Conservation (phyloP, 2,797 vertebrate genomes). For the Caiman crocodilus region DNA sequence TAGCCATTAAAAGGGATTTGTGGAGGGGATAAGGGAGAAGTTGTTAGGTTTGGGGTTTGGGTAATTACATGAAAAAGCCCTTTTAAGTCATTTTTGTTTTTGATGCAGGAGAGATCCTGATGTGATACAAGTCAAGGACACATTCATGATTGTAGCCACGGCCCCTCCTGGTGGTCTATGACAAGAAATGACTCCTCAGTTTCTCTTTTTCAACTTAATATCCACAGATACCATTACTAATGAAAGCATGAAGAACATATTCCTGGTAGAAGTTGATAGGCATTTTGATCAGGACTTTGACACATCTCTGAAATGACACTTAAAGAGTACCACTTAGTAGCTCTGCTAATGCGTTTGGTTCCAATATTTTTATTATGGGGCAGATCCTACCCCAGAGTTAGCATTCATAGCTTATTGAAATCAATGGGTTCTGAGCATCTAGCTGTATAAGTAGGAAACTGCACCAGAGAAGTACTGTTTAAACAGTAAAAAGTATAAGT, state of each 20-base stretch:
- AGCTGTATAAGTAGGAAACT: not conserved
- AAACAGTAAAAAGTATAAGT: not conserved
- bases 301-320: constrained; percentile 32
- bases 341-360: not conserved
- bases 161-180: constrained; percentile 83
- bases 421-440: not conserved
- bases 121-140: constrained; percentile 73
- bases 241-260: constrained; percentile 4
- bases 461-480: rapidly evolving
- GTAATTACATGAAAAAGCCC: constrained; percentile 28
- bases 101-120: constrained; percentile 61
- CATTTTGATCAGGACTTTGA: constrained; percentile 38
- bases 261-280: constrained; percentile 23
- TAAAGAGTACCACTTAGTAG: not conserved
- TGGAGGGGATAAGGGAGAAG: constrained; percentile 30
- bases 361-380: not conserved
- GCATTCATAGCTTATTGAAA: not conserved
- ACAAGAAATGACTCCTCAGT: constrained; percentile 4
- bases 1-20: constrained; percentile 48
- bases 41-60: constrained; percentile 6
- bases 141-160: constrained; percentile 78
- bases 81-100: constrained; percentile 71
- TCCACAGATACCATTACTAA: constrained; percentile 25
- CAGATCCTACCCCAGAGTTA: not conserved
- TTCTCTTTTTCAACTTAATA: constrained; percentile 26